phyloP scores from a whole-genome alignment of 2,888 invertebrate genomes.

The Criorhina ranunculi region DNA sequence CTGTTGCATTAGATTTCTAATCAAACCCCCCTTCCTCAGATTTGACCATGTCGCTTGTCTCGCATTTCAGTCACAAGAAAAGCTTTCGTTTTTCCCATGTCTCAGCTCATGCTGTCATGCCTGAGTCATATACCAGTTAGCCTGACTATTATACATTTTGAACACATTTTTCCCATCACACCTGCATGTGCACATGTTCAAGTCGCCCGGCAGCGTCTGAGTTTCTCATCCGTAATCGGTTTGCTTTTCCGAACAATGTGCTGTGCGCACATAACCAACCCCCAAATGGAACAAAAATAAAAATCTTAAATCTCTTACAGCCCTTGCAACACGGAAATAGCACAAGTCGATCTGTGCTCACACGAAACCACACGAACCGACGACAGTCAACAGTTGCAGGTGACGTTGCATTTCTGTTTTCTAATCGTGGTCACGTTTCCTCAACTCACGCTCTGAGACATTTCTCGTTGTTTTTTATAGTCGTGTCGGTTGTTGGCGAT shows the following conservation, averaged over 20 bases:
- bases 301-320: neutral
- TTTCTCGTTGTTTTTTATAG: neutral
- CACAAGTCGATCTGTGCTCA: neutral
- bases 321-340: neutral
- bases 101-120: too few species aligned
- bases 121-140: neutral
- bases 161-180: constrained; percentile 5
- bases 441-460: constrained; percentile 1
- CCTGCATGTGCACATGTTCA: constrained; percentile 4
- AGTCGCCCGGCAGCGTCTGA: neutral
- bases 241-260: neutral
- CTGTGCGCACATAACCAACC: constrained; percentile 1
- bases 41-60: too few species aligned
- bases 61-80: too few species aligned
- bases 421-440: constrained; percentile 23
- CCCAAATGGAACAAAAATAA: neutral
- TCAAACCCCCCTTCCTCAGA: too few species aligned
- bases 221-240: neutral
- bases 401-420: constrained; percentile 17
- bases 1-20: too few species aligned
- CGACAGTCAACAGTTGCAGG: neutral
- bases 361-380: neutral
- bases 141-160: neutral
- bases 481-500: neutral
- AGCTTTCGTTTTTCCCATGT: too few species aligned